These are phyloP conservation scores for Synanceia verrucosa DNA, from an alignment of 2,797 vertebrate species.

Conservation along the genomic window DNA sequence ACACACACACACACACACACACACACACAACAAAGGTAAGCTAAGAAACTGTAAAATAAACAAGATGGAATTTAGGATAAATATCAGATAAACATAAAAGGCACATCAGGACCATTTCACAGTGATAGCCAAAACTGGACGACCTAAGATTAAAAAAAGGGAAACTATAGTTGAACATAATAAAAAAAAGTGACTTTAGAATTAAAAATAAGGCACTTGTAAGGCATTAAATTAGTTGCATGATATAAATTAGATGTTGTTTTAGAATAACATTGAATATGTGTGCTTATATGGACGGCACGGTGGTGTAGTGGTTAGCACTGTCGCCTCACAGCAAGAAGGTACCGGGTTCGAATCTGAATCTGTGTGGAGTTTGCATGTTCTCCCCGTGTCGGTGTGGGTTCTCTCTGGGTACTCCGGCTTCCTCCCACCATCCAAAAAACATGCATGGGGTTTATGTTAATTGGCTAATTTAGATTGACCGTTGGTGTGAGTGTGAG, in stretches of 20 bases:
- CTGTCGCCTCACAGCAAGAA: no score
- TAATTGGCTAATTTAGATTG: no score
- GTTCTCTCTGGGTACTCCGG: no score
- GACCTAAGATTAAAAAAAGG: slow-evolving; percentile 51
- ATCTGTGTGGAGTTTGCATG: no score
- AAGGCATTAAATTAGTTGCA: neutral
- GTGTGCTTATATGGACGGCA: neutral
- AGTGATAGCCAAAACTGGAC: slow-evolving; percentile 27
- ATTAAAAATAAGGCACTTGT: slow-evolving; percentile 14
- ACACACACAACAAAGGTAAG: no score
- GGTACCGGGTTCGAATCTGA: no score
- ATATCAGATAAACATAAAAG: slow-evolving; percentile 7
- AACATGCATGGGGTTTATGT: no score
- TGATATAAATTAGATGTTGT: neutral
- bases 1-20: no score
- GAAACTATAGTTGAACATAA: neutral
- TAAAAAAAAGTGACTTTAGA: neutral
- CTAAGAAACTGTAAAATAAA: neutral
- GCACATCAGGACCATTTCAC: slow-evolving; percentile 22
- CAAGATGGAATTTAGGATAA: slow-evolving; percentile 10
- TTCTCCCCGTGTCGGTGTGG: no score
- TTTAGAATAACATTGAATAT: neutral
- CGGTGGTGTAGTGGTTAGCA: no score
- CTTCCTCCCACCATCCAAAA: no score
- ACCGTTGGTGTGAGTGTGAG: no score